phyloP scores from a whole-genome alignment of 37 sponge, comb jelly and placozoan genomes.

The Mnemiopsis leidyi region DNA sequence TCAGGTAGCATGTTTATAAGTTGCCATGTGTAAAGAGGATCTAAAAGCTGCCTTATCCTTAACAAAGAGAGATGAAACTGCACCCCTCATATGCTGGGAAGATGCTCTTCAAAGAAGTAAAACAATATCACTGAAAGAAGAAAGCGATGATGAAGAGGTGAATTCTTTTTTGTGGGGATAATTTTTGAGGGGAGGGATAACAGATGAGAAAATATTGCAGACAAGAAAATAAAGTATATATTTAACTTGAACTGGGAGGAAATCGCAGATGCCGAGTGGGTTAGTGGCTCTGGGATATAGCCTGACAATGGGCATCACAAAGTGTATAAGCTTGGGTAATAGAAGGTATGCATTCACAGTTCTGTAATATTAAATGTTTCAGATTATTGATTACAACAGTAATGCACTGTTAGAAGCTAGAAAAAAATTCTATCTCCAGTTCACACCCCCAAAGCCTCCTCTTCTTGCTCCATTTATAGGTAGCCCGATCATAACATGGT shows the following conservation, averaged over 20 bases:
- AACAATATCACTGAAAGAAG: neutral
- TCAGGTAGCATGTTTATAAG: neutral
- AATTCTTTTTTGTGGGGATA: too few species aligned
- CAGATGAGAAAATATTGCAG: too few species aligned
- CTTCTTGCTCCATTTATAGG: conserved; percentile 14
- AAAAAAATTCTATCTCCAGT: conserved; percentile 1
- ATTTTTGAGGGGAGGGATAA: too few species aligned
- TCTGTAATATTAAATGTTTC: too few species aligned
- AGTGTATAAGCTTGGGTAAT: too few species aligned
- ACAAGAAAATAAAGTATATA: too few species aligned
- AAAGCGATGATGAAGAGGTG: neutral
- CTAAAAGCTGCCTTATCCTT: neutral
- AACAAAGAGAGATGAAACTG: neutral
- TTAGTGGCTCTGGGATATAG: too few species aligned
- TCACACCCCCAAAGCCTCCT: neutral
- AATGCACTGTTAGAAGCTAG: neutral
- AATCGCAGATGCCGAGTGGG: too few species aligned
- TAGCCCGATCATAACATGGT: too few species aligned
- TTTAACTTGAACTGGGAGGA: too few species aligned
- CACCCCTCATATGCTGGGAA: conserved; percentile 58
- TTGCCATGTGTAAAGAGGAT: neutral
- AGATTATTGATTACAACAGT: neutral
- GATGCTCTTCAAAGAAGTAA: conserved; percentile 13
- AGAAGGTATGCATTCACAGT: too few species aligned
- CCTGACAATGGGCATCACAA: too few species aligned